Evolutionary conservation across 2,797 vertebrate genomes (phyloP), one percentile per base, ranked within the genome.

Genomic region (Coendou prehensilis): DNA sequence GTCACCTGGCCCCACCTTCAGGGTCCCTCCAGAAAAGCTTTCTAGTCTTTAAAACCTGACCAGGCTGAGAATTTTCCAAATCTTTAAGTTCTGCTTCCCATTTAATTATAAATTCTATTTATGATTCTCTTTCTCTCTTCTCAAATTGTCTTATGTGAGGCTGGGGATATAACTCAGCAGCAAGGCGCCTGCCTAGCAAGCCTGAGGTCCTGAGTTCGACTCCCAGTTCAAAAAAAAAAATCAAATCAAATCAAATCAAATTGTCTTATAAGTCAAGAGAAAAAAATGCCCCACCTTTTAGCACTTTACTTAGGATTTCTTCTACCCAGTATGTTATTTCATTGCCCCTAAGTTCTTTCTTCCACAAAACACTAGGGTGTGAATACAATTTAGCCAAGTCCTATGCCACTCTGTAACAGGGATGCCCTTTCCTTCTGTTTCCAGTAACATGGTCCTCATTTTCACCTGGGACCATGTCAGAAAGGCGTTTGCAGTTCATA

Each of bases 91-190:
- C 37, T 87, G 83, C 41, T 69, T 50, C 50, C 52, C 23, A 71
- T 94, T 28, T 52, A 71, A 90, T 78, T 57, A 78, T 78, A 84
- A 90, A 89, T 26, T 85, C 20, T 9, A 82, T 23, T 52, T 88
- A 56, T 84, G 63, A 78, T 73, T 84, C 13, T 78, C n/a, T 47
- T 30, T 56, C 33, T 92, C 7, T 63, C 71, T 75, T 37, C 41
- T 92, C 45, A 63, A 23, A 76, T 30, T 76, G 54, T 90, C 78
- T 28, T 41, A 50, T 22, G 37, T 41, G 37, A 41, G 37, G 37
- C 37, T 41, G 37, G 37, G 37, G 37, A 41, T 41, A 41, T 41
- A 41, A 41, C 37, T 41, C 37, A 41, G 37, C 37, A 41, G 37
- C 37, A 41, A 41, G 37, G 37, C 37, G 37, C 37, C 37, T 41